Evolutionary conservation across 1,140 invertebrate genomes (phyloP).

Genomic region (Pseudachorutes palmiensis): DNA sequence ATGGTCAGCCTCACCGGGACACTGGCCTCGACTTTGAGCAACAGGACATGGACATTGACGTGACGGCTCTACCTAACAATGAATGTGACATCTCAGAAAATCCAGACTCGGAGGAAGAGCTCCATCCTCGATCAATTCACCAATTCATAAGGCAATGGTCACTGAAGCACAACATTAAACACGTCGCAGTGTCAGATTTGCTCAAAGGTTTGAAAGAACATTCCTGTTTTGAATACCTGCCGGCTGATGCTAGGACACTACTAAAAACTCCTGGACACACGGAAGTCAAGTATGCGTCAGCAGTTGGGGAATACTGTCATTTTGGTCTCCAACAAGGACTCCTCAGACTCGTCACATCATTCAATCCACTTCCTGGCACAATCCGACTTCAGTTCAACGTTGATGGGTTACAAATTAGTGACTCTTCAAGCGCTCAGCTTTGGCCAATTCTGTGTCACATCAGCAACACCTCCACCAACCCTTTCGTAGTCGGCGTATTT

Average conservation of each 20-base stretch:
- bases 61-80: too few species aligned
- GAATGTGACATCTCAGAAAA: too few species aligned
- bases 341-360: background rate
- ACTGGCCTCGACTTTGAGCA: too few species aligned
- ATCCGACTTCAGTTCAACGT: slow-evolving; percentile 28
- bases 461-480: slow-evolving; percentile 23
- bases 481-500: slow-evolving; percentile 38
- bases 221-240: background rate
- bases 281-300: background rate
- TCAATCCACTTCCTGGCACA: too few species aligned
- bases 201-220: background rate
- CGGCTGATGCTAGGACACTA: background rate
- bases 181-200: background rate
- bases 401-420: slow-evolving; percentile 33
- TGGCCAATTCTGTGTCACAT: slow-evolving; percentile 40
- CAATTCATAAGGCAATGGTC: background rate
- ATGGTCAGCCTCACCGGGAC: too few species aligned
- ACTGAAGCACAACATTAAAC: background rate
- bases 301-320: slow-evolving; percentile 12
- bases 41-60: too few species aligned
- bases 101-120: too few species aligned
- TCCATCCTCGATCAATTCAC: background rate
- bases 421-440: slow-evolving; percentile 20
- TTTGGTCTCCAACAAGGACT: slow-evolving; percentile 6
- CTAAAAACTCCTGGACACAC: background rate